Percentiles rank a stretch among this genome's conserved stretches.
These are phyloP conservation scores for Chaitophorus viminalis DNA, from an alignment of 2,888 invertebrate genomes.

Conservation along the genomic window DNA sequence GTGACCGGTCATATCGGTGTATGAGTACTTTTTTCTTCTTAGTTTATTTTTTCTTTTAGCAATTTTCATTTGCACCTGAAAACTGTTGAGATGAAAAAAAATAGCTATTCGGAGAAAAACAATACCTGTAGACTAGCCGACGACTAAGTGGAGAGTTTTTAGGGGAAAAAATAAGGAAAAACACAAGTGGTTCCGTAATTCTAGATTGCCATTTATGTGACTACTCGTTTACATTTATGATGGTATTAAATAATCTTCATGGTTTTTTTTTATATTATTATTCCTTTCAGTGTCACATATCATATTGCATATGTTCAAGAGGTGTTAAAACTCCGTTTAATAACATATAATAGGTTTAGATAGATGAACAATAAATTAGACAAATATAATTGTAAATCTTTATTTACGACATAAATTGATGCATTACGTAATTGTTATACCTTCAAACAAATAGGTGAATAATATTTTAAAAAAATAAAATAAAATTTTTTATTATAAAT, in stretches of 20 bases:
- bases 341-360: not conserved
- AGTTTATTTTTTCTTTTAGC: not conserved
- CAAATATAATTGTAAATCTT: not conserved
- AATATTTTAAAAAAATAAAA: too few relatives aligned
- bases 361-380: slow-evolving; percentile 2
- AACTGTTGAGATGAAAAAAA: slow-evolving; percentile 22
- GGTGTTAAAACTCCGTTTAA: not conserved
- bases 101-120: slow-evolving; percentile 39
- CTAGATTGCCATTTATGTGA: slow-evolving; percentile 28
- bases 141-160: slow-evolving; percentile 1
- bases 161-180: slow-evolving; percentile 20
- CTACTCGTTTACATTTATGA: slow-evolving; percentile 9
- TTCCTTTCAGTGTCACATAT: not conserved
- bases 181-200: slow-evolving; percentile 43
- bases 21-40: not conserved
- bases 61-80: slow-evolving; percentile 50
- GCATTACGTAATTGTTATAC: not conserved
- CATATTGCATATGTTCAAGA: slow-evolving; percentile 4
- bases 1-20: slow-evolving; percentile 51
- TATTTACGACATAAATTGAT: not conserved
- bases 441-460: not conserved
- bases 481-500: too few relatives aligned
- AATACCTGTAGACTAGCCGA: slow-evolving; percentile 19
- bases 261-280: slow-evolving; percentile 13
- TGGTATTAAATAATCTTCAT: slow-evolving; percentile 27